Percentiles rank a stretch among this genome's conserved stretches.
Conservation (phyloP, 1,140 invertebrate genomes). For the Magallana ariakensis region DNA sequence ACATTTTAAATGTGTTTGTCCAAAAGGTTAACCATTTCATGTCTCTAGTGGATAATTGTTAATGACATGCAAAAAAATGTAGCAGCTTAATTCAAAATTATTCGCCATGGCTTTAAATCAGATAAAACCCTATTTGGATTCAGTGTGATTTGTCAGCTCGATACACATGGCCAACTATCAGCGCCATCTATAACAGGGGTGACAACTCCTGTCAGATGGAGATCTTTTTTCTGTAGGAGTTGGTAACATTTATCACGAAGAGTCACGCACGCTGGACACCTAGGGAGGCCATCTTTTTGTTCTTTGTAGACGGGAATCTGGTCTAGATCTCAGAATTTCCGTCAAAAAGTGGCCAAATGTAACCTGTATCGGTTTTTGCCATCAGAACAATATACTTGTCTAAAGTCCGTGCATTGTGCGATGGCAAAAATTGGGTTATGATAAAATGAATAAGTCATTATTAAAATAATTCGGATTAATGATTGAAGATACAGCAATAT, state of each 20-base stretch:
- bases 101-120: not conserved
- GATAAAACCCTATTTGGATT: constrained; percentile 7
- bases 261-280: constrained; percentile 21
- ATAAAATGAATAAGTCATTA: constrained; percentile 37
- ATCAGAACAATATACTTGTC: constrained; percentile 24
- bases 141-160: constrained; percentile 22
- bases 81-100: not conserved
- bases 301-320: not conserved
- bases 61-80: constrained; percentile 30
- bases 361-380: not conserved
- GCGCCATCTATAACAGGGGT: constrained; percentile 30
- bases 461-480: constrained; percentile 26
- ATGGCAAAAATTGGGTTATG: constrained; percentile 9
- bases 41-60: constrained; percentile 8
- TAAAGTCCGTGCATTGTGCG: not conserved
- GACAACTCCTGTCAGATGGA: constrained; percentile 26
- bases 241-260: not conserved
- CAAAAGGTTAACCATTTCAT: not conserved
- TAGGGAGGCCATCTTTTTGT: constrained; percentile 35
- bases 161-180: constrained; percentile 27
- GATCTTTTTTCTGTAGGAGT: not conserved
- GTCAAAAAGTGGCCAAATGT: constrained; percentile 18
- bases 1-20: constrained; percentile 11
- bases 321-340: constrained; percentile 16
- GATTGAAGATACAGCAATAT: constrained; percentile 4